Percentiles rank a stretch among this genome's conserved stretches.
Conservation (phyloP, 1,140 invertebrate species). For the Drosophila chauvacae region DNA sequence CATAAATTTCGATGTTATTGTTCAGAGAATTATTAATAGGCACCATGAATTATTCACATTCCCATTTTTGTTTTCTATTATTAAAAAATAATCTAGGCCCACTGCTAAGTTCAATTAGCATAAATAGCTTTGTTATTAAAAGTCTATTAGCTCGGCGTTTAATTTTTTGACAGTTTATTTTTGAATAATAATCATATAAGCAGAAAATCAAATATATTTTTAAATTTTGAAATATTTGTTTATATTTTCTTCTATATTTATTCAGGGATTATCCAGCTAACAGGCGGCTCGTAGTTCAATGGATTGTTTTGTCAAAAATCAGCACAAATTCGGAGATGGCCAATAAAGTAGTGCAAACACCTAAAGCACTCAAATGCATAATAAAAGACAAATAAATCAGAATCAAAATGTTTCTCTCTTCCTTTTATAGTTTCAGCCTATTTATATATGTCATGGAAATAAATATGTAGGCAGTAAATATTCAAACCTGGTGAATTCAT, state of each 20-base stretch:
- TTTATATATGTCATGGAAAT: conserved; percentile 4
- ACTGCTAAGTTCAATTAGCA: not conserved
- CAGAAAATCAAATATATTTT: not conserved
- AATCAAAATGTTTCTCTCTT: conserved; percentile 17
- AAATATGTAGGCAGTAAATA: conserved; percentile 12
- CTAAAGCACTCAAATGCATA: conserved; percentile 2
- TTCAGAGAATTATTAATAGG: conserved; percentile 31
- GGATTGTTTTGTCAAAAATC: conserved; percentile 8
- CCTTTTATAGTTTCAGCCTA: not conserved
- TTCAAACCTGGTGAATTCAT: conserved; percentile 43
- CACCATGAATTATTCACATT: conserved; percentile 17
- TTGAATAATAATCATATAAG: not conserved
- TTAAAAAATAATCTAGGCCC: not conserved
- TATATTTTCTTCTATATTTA: not conserved
- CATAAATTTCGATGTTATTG: conserved; percentile 14
- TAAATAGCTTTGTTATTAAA: conserved; percentile 20
- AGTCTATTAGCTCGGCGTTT: not conserved
- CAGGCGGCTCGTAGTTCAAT: not conserved
- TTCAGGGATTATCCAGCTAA: not conserved
- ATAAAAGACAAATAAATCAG: conserved; percentile 36
- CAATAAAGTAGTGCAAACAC: not conserved
- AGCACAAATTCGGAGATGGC: not conserved
- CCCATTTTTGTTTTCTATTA: conserved; percentile 16
- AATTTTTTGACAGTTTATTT: not conserved
- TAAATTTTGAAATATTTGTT: not conserved